Conservation (phyloP, 2,888 invertebrate genomes). For the Venusia cambrica region DNA sequence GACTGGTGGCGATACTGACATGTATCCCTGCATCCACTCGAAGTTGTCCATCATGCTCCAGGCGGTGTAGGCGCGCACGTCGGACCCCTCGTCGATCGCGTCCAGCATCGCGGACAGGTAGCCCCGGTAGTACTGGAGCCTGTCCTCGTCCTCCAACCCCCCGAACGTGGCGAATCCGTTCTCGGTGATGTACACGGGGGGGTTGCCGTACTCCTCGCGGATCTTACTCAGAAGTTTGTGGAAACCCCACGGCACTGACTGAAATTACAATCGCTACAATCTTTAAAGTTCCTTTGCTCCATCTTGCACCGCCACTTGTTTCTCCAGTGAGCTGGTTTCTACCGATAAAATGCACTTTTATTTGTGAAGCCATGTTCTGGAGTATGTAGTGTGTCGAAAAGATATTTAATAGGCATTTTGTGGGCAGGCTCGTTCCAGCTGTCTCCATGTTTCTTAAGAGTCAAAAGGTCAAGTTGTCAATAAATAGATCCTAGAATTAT, state of each 20-base stretch:
- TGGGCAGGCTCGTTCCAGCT: too few species aligned
- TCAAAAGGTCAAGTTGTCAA: too few species aligned
- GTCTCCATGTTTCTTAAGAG: too few species aligned
- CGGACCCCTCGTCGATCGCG: constrained; percentile 63
- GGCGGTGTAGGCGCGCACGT: constrained; percentile 73
- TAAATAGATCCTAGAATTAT: too few species aligned
- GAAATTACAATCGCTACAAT: constrained; percentile 17
- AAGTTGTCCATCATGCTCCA: constrained; percentile 85
- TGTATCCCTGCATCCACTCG: constrained; percentile 81
- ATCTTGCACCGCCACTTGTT: too few species aligned
- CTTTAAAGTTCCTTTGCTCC: too few species aligned
- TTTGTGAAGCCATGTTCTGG: too few species aligned
- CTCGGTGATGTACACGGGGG: constrained; percentile 78
- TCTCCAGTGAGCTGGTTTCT: too few species aligned
- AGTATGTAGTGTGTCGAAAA: too few species aligned
- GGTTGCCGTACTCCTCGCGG: constrained; percentile 68
- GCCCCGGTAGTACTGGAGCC: constrained; percentile 53
- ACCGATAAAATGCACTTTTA: too few species aligned
- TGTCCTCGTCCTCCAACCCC: constrained; percentile 58
- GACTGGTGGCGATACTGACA: constrained; percentile 47
- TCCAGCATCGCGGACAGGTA: constrained; percentile 62
- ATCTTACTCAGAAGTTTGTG: constrained; percentile 73
- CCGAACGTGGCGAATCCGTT: constrained; percentile 62
- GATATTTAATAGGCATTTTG: too few species aligned
- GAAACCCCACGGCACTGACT: constrained; percentile 75